Conservation (phyloP, 1,140 invertebrate species). For the Piezodorus guildinii region DNA sequence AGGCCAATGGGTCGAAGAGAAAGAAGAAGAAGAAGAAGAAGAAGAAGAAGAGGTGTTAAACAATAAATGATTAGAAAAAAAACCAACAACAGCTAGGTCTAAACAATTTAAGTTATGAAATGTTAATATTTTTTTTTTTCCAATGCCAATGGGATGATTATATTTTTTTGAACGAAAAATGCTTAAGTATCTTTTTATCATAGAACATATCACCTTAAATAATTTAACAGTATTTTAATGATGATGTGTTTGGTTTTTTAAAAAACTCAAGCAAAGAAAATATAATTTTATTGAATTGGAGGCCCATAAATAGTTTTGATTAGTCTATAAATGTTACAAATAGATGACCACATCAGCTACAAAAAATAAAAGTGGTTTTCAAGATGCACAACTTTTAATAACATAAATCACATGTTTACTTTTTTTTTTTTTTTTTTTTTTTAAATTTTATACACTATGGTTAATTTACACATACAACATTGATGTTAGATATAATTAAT, state of each 20-base stretch:
- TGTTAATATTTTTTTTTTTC: too few species aligned
- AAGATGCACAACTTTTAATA: background rate
- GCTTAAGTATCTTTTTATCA: background rate
- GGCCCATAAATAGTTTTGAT: background rate
- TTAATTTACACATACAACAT: too few species aligned
- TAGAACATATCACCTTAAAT: background rate
- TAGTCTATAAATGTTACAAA: slow-evolving; percentile 8
- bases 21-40: too few species aligned
- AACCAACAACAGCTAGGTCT: too few species aligned
- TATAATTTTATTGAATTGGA: slow-evolving; percentile 7
- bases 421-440: background rate
- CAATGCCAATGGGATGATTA: too few species aligned
- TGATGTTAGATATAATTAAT: too few species aligned
- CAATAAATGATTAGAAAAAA: too few species aligned
- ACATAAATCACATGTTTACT: background rate
- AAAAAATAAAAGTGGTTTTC: background rate
- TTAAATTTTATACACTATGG: too few species aligned
- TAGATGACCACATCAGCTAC: background rate
- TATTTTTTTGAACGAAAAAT: too few species aligned
- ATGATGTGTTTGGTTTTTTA: background rate
- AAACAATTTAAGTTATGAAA: too few species aligned
- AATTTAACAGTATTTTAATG: background rate
- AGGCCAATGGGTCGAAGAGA: too few species aligned
- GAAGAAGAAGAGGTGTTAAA: too few species aligned
- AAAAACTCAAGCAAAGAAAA: slow-evolving; percentile 16